Conservation (phyloP, 2,797 vertebrate genomes). For the Tolypeutes matacus region DNA sequence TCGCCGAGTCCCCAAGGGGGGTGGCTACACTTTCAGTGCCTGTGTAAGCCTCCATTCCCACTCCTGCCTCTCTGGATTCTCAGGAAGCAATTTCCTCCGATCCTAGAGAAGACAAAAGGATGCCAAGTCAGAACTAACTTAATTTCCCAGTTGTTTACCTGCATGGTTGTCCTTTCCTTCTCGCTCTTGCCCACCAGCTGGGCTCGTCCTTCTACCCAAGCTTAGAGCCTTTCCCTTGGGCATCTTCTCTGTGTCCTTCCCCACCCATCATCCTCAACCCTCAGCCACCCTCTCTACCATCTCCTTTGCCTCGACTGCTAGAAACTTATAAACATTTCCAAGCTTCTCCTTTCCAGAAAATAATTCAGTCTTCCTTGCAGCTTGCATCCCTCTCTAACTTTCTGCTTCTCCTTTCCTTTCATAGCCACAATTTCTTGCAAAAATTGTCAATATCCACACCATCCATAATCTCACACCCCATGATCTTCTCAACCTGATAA, state of each 20-base stretch:
- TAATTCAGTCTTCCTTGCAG: neutral
- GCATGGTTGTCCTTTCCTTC: too few species aligned
- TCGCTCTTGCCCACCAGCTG: neutral
- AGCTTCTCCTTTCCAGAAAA: neutral
- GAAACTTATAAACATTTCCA: neutral
- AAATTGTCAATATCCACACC: neutral
- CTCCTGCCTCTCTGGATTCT: neutral
- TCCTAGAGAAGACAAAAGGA: accelerated
- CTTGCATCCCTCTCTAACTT: neutral
- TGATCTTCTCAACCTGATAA: accelerated
- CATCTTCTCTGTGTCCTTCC: neutral
- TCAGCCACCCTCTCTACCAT: neutral
- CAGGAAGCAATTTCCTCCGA: neutral
- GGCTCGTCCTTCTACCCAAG: neutral
- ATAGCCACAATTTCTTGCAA: neutral
- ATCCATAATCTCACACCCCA: too few species aligned
- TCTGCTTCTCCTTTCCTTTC: neutral
- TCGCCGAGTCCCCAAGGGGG: accelerated
- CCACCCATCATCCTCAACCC: accelerated
- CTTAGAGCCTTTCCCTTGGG: neutral
- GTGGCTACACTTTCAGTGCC: too few species aligned
- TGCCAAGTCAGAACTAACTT: neutral
- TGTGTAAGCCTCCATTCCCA: neutral
- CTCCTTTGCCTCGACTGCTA: neutral
- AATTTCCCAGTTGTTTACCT: accelerated